Percentiles rank a stretch among this genome's conserved stretches.
Evolutionary conservation across 35 echinoderm and acorn worm genomes (phyloP).

Genomic region (Apostichopus japonicus): DNA sequence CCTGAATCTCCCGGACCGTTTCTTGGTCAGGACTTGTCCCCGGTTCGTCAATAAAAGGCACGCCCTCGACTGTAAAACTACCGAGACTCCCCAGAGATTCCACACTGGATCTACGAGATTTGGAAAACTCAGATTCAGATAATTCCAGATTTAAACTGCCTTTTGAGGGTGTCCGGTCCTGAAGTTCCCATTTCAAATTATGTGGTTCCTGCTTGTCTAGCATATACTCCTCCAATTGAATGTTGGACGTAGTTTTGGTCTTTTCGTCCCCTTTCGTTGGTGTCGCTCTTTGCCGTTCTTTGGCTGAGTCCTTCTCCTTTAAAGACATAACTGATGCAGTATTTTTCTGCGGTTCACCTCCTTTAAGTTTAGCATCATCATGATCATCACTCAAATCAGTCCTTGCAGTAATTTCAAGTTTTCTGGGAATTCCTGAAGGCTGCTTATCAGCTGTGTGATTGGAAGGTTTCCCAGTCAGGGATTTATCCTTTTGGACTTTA

Average conservation of each 20-base stretch:
- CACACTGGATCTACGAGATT: conserved; percentile 7
- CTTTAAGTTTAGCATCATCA: neutral
- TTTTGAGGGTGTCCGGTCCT: conserved; percentile 4
- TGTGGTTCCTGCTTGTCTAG: conserved; percentile 13
- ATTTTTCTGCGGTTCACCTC: neutral
- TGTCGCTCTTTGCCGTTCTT: neutral
- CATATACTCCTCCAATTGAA: neutral
- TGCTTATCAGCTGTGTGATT: neutral
- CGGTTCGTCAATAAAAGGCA: conserved; percentile 48
- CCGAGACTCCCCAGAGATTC: conserved; percentile 39
- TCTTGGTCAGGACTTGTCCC: conserved; percentile 22
- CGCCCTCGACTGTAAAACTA: conserved; percentile 48
- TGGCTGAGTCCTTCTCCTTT: neutral
- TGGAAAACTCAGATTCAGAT: conserved; percentile 31
- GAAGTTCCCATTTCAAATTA: conserved; percentile 30
- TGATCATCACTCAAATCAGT: neutral
- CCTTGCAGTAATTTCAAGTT: neutral
- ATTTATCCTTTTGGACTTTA: neutral
- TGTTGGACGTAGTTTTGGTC: neutral
- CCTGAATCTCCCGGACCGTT: conserved; percentile 26
- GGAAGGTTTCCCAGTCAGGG: neutral
- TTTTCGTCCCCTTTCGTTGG: neutral
- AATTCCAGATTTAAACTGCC: conserved; percentile 29
- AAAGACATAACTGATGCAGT: neutral
- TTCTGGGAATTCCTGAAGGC: neutral